phyloP scores from a whole-genome alignment of 2,113 vertebrate genomes.

The Rhombomys opimus region DNA sequence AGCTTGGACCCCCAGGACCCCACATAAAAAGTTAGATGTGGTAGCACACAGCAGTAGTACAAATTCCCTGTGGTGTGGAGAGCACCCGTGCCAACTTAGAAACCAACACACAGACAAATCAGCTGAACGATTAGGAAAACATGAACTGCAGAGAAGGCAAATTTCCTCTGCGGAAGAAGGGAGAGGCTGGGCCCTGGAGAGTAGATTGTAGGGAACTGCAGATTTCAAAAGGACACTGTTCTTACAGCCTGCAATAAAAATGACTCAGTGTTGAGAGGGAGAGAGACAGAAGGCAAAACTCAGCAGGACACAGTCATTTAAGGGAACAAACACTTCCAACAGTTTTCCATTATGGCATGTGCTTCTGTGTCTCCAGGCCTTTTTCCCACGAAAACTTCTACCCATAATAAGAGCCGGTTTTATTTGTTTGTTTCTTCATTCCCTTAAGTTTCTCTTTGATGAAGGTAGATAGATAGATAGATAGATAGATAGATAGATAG shows the following conservation, averaged over 20 bases:
- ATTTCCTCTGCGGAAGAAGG: neutral
- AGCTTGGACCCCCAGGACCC: neutral
- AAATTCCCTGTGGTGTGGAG: neutral
- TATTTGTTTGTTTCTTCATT: neutral
- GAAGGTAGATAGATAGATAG: neutral
- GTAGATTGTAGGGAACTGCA: neutral
- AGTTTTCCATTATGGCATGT: neutral
- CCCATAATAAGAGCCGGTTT: neutral
- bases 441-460: neutral
- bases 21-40: neutral
- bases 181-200: neutral
- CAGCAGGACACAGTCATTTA: conserved; percentile 7
- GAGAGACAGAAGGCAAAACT: neutral
- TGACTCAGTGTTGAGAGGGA: neutral
- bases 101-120: neutral
- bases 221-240: neutral
- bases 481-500: neutral
- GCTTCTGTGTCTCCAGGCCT: neutral
- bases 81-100: neutral
- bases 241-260: neutral
- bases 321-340: neutral
- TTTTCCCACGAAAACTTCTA: neutral
- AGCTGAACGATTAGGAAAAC: neutral
- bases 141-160: neutral
- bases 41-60: neutral